These are phyloP conservation scores for Sebastes umbrosus DNA, from an alignment of 2,797 vertebrate genomes.

Conservation along the genomic window DNA sequence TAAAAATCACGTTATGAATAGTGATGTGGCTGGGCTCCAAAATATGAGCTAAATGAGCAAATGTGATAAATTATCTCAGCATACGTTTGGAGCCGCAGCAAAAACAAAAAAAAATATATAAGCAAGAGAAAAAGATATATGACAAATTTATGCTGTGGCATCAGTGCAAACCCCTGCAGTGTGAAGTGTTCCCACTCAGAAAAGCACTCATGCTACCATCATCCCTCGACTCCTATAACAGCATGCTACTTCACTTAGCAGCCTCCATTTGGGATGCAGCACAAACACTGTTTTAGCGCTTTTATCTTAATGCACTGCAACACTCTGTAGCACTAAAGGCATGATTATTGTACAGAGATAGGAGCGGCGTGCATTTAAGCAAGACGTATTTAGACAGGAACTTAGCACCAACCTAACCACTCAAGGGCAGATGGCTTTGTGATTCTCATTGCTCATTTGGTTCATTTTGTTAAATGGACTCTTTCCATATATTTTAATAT, in stretches of 20 bases:
- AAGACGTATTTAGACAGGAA: constrained; percentile 63
- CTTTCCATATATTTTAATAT: constrained; percentile 66
- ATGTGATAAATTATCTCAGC: constrained; percentile 58
- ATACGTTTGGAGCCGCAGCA: constrained; percentile 16
- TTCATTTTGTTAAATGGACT: constrained; percentile 58
- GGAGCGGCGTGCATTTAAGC: constrained; percentile 50
- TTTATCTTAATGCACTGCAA: constrained; percentile 78
- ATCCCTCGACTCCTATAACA: constrained; percentile 73
- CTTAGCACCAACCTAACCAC: constrained; percentile 41
- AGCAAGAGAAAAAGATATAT: constrained; percentile 35
- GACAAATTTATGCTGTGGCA: constrained; percentile 62
- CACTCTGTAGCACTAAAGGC: constrained; percentile 62
- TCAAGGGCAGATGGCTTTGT: constrained; percentile 53
- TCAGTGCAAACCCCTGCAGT: constrained; percentile 62
- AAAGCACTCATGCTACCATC: constrained; percentile 71
- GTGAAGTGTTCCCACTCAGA: constrained; percentile 77
- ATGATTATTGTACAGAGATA: constrained; percentile 64
- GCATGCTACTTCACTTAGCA: constrained; percentile 77
- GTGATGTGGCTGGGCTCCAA: constrained; percentile 24
- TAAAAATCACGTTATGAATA: constrained; percentile 42
- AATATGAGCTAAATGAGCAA: constrained; percentile 58
- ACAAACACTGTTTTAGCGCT: constrained; percentile 77
- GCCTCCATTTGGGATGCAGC: constrained; percentile 75
- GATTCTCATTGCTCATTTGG: constrained; percentile 47
- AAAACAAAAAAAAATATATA: not conserved